Conservation (phyloP, 1,140 invertebrate genomes). For the Papilio machaon region DNA sequence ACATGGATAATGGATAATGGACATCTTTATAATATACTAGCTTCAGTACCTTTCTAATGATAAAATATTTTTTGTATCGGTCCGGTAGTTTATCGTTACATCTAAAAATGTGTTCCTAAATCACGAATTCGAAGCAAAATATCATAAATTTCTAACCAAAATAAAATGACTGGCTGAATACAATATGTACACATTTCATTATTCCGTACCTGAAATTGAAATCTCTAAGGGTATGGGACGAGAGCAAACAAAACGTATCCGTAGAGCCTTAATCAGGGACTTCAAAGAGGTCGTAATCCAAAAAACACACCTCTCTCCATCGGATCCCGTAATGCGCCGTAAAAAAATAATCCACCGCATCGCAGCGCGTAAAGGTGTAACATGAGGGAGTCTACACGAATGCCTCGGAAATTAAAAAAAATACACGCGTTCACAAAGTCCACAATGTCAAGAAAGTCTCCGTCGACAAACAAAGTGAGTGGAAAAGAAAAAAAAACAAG, state of each 20-base stretch:
- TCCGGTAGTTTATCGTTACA: too few relatives aligned
- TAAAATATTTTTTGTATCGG: too few relatives aligned
- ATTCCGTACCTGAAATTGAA: constrained; percentile 42
- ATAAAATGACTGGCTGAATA: background rate
- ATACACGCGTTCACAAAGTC: constrained; percentile 64
- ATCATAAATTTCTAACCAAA: background rate
- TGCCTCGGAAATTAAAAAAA: constrained; percentile 75
- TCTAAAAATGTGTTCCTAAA: too few relatives aligned
- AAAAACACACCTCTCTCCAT: constrained; percentile 74
- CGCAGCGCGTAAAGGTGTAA: constrained; percentile 51
- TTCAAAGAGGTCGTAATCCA: constrained; percentile 77
- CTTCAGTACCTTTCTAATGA: too few relatives aligned
- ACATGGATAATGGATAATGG: background rate
- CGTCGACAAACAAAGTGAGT: constrained; percentile 77
- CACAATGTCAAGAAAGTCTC: constrained; percentile 79
- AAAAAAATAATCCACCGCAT: constrained; percentile 58
- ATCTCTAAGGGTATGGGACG: constrained; percentile 42
- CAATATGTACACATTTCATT: constrained; percentile 41
- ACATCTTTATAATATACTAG: background rate
- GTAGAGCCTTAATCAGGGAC: constrained; percentile 67
- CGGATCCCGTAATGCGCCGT: constrained; percentile 71
- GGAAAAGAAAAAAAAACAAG: constrained; percentile 66
- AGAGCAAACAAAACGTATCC: constrained; percentile 75
- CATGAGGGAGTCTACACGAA: constrained; percentile 67
- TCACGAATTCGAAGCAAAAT: too few relatives aligned